Base-by-base conservation (phyloP, 2,888 invertebrate genomes). In the Liodrosophila aerea region DNA sequence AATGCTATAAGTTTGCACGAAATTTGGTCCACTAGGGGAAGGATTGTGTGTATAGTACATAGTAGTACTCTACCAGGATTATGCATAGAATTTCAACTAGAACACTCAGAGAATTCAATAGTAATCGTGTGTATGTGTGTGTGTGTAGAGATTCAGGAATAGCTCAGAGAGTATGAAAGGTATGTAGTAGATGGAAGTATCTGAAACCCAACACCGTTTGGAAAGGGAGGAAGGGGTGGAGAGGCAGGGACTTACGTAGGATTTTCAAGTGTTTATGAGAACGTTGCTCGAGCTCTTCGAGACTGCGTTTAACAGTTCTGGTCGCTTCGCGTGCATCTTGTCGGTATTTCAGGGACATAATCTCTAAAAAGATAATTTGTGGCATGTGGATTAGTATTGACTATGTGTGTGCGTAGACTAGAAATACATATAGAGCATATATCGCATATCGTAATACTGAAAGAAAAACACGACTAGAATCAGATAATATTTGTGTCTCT, bases 401-500 rank as follows among this genome's bases (percentile, higher is more conserved):
- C 39, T 52, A 37, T 43, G 16, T 51, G 18, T 51, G 45, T 49
- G 39, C 39, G 34, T 57, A 54, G 51, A 58, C 62, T 72, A 61
- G 47, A 54, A 36, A 22, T 53, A 33, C 39, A 54, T 51, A 36
- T 29, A 18, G 34, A 41, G 16, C 36, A 18, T 44, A 41, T 43
- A 36, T 22, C 54, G 22, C 33, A 11, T 15, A 33, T 41, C 50
- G 33, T 81, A 81, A 81, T 81, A 81, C 81, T 81, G 81, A 64
- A 86, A 82, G 57, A 85, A 62, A n/a, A 69, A 73, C 45, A 85
- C 61, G 76, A 75, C 84, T 75, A 85, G 84, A 85, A 75, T n/a
- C 50, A 58, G 54, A 29, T 22, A 22, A 22, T n/a, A n/a, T 39
- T 40, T 58, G 15, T 41, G 22, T 53, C 36, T 49, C 39, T 45